Evolutionary conservation across 2,888 invertebrate species (phyloP), one percentile per base, ranked within the genome.

Genomic region (Orthonevra nobilis): DNA sequence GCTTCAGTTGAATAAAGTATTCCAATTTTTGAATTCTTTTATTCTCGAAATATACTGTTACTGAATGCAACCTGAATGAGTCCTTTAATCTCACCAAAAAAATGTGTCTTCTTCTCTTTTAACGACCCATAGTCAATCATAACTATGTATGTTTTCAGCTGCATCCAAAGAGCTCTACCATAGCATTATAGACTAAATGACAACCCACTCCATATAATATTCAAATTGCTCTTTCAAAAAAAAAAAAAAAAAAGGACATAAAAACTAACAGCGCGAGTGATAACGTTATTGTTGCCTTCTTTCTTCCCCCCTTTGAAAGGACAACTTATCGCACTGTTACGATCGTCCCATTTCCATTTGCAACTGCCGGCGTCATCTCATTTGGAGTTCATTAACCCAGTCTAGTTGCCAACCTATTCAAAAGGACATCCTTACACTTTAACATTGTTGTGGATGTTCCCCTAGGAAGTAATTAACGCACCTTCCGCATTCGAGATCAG

Each of bases 401-500:
- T n/a, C 52, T 30, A 54, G 34, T 46, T 20, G 5, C 40, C 19
- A 61, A 38, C 52, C 12, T 12, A 66, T 1, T 10, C 32, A 68
- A 46, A 48, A 60, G 58, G 58, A 69, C 70, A 52, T 14, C 36
- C n/a, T n/a, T n/a, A n/a, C n/a, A n/a, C n/a, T n/a, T n/a, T n/a
- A n/a, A 12, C 30, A 32, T 48, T 30, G 14, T 60, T 7, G 15
- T 30, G 26, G n/a, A 54, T n/a, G n/a, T 54, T 68, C 74, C 54
- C 75, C 75, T 63, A 64, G 56, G 20, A 58, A 61, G 61, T 75
- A 69, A 75, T 75, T 75, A 75, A 69, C 63, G 56, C 69, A 58
- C 63, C 63, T 69, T 75, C 50, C n/a, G 23, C 20, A 46, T 34
- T 19, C 10, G 26, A 48, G 58, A 44, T 61, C 38, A 14, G 36